phyloP scores from a whole-genome alignment of 1,140 invertebrate species.

The Arion vulgaris region DNA sequence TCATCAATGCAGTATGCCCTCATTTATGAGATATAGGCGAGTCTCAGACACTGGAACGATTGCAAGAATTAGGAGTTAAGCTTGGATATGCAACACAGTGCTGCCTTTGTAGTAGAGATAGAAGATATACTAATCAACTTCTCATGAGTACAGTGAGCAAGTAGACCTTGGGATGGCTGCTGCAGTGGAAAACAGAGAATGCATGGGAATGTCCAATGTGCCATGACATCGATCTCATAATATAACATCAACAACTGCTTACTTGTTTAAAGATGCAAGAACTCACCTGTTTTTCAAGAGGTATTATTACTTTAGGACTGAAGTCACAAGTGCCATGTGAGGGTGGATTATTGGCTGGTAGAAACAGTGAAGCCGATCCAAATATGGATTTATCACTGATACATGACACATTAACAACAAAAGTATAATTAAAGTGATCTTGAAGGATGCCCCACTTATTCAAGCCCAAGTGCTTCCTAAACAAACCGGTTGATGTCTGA shows the following conservation, averaged over 20 bases:
- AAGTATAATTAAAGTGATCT: slow-evolving; percentile 48
- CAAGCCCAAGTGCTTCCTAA: slow-evolving; percentile 43
- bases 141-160: too few relatives aligned
- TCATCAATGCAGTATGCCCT: too few relatives aligned
- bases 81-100: too few relatives aligned
- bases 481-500: slow-evolving; percentile 32
- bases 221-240: too few relatives aligned
- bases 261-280: background rate
- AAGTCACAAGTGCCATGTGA: slow-evolving; percentile 50
- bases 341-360: slow-evolving; percentile 51
- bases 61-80: too few relatives aligned
- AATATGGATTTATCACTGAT: background rate
- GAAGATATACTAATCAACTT: too few relatives aligned
- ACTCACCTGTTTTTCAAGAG: slow-evolving; percentile 43
- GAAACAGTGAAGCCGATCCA: slow-evolving; percentile 39
- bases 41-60: too few relatives aligned
- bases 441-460: slow-evolving; percentile 51
- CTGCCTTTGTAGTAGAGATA: too few relatives aligned
- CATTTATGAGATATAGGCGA: too few relatives aligned
- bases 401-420: slow-evolving; percentile 46
- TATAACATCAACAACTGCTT: background rate
- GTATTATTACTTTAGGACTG: slow-evolving; percentile 33
- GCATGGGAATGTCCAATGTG: too few relatives aligned
- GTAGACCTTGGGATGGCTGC: too few relatives aligned
- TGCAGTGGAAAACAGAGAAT: too few relatives aligned